Percentiles rank a stretch among this genome's conserved stretches.
These are phyloP conservation scores for Drosophila vallismaia DNA, from an alignment of 2,888 invertebrate species.

Conservation along the genomic window DNA sequence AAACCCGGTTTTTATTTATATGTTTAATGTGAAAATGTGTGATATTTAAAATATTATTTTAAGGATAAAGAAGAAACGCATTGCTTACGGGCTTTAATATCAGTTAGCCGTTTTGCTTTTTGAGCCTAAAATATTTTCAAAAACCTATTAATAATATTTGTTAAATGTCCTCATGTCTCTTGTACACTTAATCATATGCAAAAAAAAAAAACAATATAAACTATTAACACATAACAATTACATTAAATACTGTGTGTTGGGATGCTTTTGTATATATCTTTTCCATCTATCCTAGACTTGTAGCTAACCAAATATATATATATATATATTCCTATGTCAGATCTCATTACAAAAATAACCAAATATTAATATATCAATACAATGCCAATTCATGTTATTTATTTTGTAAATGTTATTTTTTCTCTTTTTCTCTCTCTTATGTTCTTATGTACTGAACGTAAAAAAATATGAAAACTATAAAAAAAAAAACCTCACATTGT, in stretches of 20 bases:
- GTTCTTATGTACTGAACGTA: conserved; percentile 74
- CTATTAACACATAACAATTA: background rate
- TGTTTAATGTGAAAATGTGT: background rate
- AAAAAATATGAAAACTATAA: conserved; percentile 52
- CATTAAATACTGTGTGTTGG: conserved; percentile 7
- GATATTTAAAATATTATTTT: background rate
- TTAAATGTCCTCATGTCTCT: background rate
- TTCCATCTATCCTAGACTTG: conserved; percentile 7
- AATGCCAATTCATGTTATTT: conserved; percentile 66
- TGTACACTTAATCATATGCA: background rate
- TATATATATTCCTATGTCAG: conserved; percentile 6
- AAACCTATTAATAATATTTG: background rate
- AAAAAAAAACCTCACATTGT: conserved; percentile 62
- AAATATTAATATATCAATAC: conserved; percentile 17
- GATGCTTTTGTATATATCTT: conserved; percentile 29
- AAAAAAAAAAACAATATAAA: background rate
- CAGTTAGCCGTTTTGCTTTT: conserved; percentile 8
- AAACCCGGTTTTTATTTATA: background rate
- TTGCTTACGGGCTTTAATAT: background rate
- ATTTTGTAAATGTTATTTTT: conserved; percentile 82
- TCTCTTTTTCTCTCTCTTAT: conserved; percentile 79
- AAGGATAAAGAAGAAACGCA: background rate
- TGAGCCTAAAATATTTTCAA: background rate
- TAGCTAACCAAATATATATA: conserved; percentile 15
- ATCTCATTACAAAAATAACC: conserved; percentile 22